Base-by-base conservation (phyloP, 1,140 invertebrate species). In the Drosophila chauvacae region DNA sequence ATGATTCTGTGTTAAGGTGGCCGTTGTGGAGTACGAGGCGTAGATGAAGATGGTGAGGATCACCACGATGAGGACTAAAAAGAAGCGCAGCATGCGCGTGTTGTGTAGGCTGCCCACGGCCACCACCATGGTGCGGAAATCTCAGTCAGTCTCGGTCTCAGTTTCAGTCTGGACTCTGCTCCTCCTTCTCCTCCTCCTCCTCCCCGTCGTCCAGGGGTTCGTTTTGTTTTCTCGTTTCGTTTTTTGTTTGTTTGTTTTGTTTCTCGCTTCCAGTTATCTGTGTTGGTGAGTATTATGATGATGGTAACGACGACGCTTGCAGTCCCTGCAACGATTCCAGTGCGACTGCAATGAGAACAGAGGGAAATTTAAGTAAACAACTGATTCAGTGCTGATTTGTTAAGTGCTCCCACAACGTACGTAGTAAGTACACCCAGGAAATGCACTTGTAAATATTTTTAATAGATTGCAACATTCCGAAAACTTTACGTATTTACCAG, bases 31-130 rank as follows among this genome's bases (percentile, higher is more conserved):
- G 47, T 92, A 92, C 39, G 91, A 91, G 37, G 92, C 80, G 77
- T 92, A 92, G 18, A 92, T 91, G 42, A 92, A 92, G n/a, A 92
- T 92, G 30, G 92, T 91, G 47, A 92, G 75, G 55, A 91, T 78
- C 26, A 92, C 86, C 37, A 82, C 84, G 35, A 83, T 86, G 30
- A 92, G 51, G 35, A 92, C 80, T 26, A 92, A 60, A 42, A 92
- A 69, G 70, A 92, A 92, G 37, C 92, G 86, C 73, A 92, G 56
- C 39, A 92, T 81, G 61, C 92, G 91, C 63, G 86, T 88, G 74
- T 92, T 92, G 65, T 92, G 91, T 51, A 92, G 23, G 57, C 57
- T 87, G 28, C 84, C 83, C 51, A 87, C 71, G 35, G 78, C 84
- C 65, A 78, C 77, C 78, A 81, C 77, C 78, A 81, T 88, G 44